These are phyloP conservation scores for Campoplex capitator DNA, from an alignment of 2,888 invertebrate genomes.

Conservation along the genomic window DNA sequence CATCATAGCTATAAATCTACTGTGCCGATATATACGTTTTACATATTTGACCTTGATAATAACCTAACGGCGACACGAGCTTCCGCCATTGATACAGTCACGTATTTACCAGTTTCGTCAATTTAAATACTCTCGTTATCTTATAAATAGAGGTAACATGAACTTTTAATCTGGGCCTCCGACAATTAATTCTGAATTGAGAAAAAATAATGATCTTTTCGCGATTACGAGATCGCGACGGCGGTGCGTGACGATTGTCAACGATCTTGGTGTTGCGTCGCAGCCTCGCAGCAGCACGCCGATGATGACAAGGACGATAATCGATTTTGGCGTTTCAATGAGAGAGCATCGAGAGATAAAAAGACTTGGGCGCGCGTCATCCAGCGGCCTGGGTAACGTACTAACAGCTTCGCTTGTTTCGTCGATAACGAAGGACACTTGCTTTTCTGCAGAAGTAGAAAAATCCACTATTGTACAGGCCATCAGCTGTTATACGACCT, in stretches of 20 bases:
- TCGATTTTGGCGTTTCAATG: constrained; percentile 52
- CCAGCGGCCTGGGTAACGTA: background rate
- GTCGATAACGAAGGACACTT: background rate
- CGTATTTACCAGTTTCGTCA: constrained; percentile 8
- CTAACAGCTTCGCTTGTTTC: background rate
- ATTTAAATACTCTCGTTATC: background rate
- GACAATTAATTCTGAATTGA: background rate
- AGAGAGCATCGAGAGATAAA: constrained; percentile 9
- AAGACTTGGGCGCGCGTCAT: constrained; percentile 6
- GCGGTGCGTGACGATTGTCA: constrained; percentile 48
- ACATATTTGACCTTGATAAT: constrained; percentile 58
- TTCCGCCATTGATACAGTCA: constrained; percentile 31
- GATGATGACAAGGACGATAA: constrained; percentile 55
- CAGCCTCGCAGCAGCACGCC: constrained; percentile 14
- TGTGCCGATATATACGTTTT: constrained; percentile 4
- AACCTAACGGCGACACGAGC: constrained; percentile 46
- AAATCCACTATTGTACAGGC: background rate
- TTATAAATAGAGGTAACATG: background rate
- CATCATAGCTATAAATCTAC: background rate
- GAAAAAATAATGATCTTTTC: background rate
- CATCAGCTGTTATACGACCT: constrained; percentile 25
- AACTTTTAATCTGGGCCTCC: background rate
- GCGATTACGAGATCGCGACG: constrained; percentile 22
- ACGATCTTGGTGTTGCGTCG: constrained; percentile 36
- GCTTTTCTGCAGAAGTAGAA: background rate